Evolutionary conservation across 2,113 vertebrate species (phyloP), one percentile per base, ranked within the genome.

Genomic region (Macroglossus sobrinus): DNA sequence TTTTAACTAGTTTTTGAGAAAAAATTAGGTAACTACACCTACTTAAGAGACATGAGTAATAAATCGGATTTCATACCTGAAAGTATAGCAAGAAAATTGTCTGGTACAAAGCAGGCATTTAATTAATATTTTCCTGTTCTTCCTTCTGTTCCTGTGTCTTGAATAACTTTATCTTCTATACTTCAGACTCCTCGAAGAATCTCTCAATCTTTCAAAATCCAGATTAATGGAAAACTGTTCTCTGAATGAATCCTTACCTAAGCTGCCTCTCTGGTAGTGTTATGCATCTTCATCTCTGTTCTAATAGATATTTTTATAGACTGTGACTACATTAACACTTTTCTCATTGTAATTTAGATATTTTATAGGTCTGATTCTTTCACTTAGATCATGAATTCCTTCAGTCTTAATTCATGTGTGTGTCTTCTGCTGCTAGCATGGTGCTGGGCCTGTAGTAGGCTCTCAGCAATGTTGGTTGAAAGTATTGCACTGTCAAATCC

Each of bases 51-150:
- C 19, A 80, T 96, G 53, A 69, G 5, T 93, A 78, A 66, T 86
- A 82, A 95, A 61, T 91, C 78, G 89, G 72, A 61, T 92, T 53
- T 79, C 18, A 69, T 84, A 84, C 24, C 30, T 87, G 90, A 81
- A 89, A 50, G 26, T 79, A 72, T 72, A 92, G n/a, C 26, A 81
- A 92, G 74, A 72, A 69, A 81, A 61, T 24, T 55, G 4, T 61
- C 26, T 92, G 19, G 33, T 74, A 26, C 13, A 68, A 66, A 74
- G 68, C 61, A 86, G 61, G 14, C 43, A 72, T 86, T 9, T 90
- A 95, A 53, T 87, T 90, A 64, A 43, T 92, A 57, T 69, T 96
- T 94, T 68, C 6, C 53, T 45, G 84, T 43, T 79, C 33, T 88
- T 74, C 74, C 30, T 86, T 89, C 74, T 24, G 50, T 89, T 90